These are phyloP conservation scores for Nebria brevicollis DNA, from an alignment of 2,888 invertebrate genomes.

Conservation along the genomic window DNA sequence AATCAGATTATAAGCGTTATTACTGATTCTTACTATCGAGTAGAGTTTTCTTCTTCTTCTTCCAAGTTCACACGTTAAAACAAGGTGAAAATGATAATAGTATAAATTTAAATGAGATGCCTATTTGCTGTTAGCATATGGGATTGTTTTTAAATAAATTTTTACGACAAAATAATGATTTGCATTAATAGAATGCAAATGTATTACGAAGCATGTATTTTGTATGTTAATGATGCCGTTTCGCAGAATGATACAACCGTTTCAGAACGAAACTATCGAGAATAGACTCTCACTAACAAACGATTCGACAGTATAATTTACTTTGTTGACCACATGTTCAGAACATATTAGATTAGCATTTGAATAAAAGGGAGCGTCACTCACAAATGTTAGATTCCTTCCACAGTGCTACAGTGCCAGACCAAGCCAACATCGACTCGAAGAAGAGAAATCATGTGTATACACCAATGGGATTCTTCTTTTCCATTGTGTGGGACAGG, in stretches of 20 bases:
- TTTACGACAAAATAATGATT: not conserved
- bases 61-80: too few relatives aligned
- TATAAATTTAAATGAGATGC: too few relatives aligned
- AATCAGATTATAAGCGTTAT: too few relatives aligned
- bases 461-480: not conserved
- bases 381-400: constrained; percentile 12
- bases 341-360: constrained; percentile 23
- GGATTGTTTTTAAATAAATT: not conserved
- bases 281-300: not conserved
- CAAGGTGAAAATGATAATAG: too few relatives aligned
- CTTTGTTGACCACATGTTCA: constrained; percentile 30
- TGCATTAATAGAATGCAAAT: not conserved
- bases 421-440: not conserved
- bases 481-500: not conserved
- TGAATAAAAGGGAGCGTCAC: constrained; percentile 27
- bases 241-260: not conserved
- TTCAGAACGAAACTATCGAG: not conserved
- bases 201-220: not conserved
- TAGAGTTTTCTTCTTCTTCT: too few relatives aligned
- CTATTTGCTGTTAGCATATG: not conserved
- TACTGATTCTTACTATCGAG: too few relatives aligned
- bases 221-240: not conserved
- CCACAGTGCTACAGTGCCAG: not conserved
- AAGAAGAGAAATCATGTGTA: not conserved
- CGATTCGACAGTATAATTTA: not conserved